These are phyloP conservation scores for Trachelus troglodyta DNA, from an alignment of 2,888 invertebrate genomes.

Conservation along the genomic window DNA sequence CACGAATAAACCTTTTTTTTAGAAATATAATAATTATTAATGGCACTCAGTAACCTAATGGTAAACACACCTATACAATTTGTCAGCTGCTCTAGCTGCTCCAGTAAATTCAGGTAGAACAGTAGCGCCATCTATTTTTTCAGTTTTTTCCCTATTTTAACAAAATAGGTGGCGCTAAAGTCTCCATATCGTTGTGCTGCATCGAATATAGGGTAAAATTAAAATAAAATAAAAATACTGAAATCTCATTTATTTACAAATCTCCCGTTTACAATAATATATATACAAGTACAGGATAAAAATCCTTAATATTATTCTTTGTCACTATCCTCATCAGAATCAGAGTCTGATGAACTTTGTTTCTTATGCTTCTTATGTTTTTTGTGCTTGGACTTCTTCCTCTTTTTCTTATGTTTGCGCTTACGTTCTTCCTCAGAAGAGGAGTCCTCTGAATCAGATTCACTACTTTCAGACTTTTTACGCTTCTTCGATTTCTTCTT, in stretches of 20 bases:
- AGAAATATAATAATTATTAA: not conserved
- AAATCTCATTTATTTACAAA: not conserved
- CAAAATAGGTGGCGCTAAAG: not conserved
- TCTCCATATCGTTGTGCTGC: not conserved
- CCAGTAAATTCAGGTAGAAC: not conserved
- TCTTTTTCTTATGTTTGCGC: slow-evolving; percentile 42
- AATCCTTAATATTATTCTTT: not conserved
- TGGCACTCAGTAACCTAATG: not conserved
- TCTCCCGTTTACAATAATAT: not conserved
- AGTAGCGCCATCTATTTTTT: not conserved
- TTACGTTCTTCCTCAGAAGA: slow-evolving; percentile 44
- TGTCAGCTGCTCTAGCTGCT: not conserved
- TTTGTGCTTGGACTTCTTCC: slow-evolving; percentile 55
- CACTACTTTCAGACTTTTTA: slow-evolving; percentile 47
- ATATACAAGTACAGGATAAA: not conserved
- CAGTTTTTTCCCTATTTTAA: not conserved
- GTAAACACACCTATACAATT: not conserved
- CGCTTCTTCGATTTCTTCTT: slow-evolving; percentile 64
- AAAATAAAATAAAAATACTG: not conserved
- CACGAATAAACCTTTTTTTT: not conserved
- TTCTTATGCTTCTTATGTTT: slow-evolving; percentile 63
- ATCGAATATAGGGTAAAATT: not conserved
- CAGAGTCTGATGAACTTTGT: slow-evolving; percentile 38
- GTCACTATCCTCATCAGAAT: not conserved
- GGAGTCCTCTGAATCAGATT: slow-evolving; percentile 45